Evolutionary conservation across 1,140 invertebrate species (phyloP).

Genomic region (Bombus turneri): DNA sequence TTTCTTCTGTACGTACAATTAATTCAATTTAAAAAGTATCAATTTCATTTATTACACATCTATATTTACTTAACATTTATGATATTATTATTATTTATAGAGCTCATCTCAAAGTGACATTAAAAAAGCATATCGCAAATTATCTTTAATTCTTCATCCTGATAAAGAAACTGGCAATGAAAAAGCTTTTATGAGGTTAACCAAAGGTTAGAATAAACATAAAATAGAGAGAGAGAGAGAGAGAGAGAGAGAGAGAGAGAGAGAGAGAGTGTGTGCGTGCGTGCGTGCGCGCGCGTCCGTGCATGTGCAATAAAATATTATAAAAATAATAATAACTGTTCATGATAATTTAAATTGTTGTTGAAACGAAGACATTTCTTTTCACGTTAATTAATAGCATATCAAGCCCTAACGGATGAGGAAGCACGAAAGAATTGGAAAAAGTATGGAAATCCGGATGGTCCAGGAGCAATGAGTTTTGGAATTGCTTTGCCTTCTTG

Average conservation of each 20-base stretch:
- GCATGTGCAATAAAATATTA: background rate
- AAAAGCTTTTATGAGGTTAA: constrained; percentile 98
- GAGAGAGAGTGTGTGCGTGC: no score
- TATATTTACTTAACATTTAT: background rate
- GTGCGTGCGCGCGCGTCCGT: no score
- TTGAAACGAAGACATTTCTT: constrained; percentile 12
- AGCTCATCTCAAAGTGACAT: constrained; percentile 94
- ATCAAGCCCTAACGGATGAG: constrained; percentile 96
- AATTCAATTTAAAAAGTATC: constrained; percentile 5
- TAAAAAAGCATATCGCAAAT: constrained; percentile 96
- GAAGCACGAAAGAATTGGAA: constrained; percentile 99
- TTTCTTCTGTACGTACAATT: constrained; percentile 88
- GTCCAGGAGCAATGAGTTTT: constrained; percentile 99
- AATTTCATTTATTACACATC: background rate
- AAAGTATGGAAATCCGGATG: constrained; percentile 99
- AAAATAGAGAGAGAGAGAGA: background rate
- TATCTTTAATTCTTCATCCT: constrained; percentile 97
- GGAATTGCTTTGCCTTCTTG: constrained; percentile 99
- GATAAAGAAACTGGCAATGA: constrained; percentile 99
- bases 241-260: no score
- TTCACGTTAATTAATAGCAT: constrained; percentile 80
- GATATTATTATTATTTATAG: constrained; percentile 81
- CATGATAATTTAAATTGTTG: constrained; percentile 30
- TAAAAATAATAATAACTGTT: background rate
- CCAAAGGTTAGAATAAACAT: constrained; percentile 91